Evolutionary conservation across 1,140 invertebrate genomes (phyloP), one percentile per base, ranked within the genome.

Genomic region (Ctenoplectra terminalis): DNA sequence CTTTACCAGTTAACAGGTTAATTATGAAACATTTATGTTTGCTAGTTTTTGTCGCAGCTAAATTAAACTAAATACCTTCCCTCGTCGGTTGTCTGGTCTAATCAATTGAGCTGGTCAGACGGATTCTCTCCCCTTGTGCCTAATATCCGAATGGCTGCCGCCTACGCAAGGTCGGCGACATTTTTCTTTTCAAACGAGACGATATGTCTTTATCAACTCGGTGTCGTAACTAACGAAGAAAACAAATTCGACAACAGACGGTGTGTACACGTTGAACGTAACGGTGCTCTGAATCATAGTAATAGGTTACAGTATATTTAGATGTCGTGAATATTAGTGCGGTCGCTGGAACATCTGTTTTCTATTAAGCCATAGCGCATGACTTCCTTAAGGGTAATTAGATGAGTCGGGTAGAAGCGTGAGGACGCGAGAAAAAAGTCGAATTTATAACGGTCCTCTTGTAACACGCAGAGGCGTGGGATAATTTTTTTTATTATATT

Each of bases 301-400:
- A 37, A 54, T 54, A 29, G 29, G 5, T 40, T 23, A 3, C 46
- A 17, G n/a, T 11, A 7, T 43, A 29, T n/a, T 40, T 73, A 26
- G 13, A 43, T 31, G 37, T 37, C 40, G n/a, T 46, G 64, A 77
- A 77, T 77, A 70, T 58, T 48, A 58, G 29, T 34, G 71, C 9
- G 15, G 31, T 15, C 40, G 11, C 23, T n/a, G 52, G 43, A 46
- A 71, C 75, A 78, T 78, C 66, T 71, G 66, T 60, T 78, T 60
- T 48, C 66, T 48, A 37, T 78, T 78, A 60, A 48, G 17, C 23
- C 1, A 3, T 23, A 17, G 8, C 26, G 48, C 31, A 37, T 43
- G 17, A 9, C 40, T 29, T 60, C 29, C 66, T 78, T 60, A 2
- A 40, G 31, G 17, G 40, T n/a, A 37, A 46, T 43, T 34, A 37